Evolutionary conservation across 2,797 vertebrate species (phyloP).

Genomic region (Gymnothorax javanicus): DNA sequence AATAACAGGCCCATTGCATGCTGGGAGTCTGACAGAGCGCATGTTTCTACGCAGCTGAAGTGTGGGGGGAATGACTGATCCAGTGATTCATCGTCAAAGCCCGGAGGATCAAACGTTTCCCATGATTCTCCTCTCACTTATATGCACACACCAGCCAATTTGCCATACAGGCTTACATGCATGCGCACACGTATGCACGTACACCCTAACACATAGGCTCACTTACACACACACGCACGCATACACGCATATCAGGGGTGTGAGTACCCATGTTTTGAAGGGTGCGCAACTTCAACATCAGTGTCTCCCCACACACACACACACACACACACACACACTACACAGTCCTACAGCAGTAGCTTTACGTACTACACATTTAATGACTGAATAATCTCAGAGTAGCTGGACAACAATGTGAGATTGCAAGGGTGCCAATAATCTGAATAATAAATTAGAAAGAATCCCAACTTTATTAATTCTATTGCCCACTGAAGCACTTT

Average conservation of each 20-base stretch:
- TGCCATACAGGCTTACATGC: background rate
- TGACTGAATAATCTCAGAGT: too few relatives aligned
- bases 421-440: too few relatives aligned
- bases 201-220: background rate
- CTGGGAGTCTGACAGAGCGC: background rate
- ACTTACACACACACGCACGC: background rate
- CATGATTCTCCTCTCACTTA: background rate
- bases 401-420: too few relatives aligned
- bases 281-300: too few relatives aligned
- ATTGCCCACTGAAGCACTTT: too few relatives aligned
- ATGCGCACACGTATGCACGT: background rate
- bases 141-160: slow-evolving; percentile 1
- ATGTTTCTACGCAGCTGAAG: background rate
- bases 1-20: background rate
- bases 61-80: background rate
- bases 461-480: too few relatives aligned
- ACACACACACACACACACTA: background rate
- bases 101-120: background rate
- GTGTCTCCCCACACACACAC: too few relatives aligned
- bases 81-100: background rate
- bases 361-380: too few relatives aligned
- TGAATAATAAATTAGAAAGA: too few relatives aligned
- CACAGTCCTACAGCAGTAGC: too few relatives aligned
- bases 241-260: background rate
- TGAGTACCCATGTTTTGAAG: too few relatives aligned